Evolutionary conservation across 2,113 vertebrate species (phyloP).

Genomic region (Eptesicus fuscus): DNA sequence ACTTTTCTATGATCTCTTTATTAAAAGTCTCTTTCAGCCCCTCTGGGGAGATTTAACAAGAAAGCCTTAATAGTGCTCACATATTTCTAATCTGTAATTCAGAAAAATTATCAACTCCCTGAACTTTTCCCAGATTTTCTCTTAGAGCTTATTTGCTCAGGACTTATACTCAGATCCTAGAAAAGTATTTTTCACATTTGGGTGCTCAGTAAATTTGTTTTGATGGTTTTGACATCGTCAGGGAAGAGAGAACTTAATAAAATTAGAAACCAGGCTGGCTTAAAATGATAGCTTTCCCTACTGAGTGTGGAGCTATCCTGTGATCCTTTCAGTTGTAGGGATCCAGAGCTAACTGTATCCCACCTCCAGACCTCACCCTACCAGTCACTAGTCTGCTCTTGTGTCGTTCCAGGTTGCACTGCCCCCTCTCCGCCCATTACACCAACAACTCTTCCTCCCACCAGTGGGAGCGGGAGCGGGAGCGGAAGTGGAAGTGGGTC

Average conservation of each 20-base stretch:
- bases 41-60: not conserved
- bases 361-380: not conserved
- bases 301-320: not conserved
- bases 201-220: not conserved
- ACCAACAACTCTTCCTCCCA: constrained; percentile 63
- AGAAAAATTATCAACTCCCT: not conserved
- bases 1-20: not conserved
- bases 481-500: not conserved
- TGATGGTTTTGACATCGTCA: not conserved
- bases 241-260: not conserved
- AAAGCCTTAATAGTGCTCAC: not conserved
- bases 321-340: not conserved
- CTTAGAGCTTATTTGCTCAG: not conserved
- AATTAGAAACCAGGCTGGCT: not conserved
- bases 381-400: not conserved
- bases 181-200: not conserved
- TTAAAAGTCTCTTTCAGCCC: not conserved
- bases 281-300: not conserved
- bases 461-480: constrained; percentile 24
- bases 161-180: not conserved
- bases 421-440: constrained; percentile 25
- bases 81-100: not conserved
- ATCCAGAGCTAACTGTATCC: not conserved
- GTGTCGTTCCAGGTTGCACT: constrained; percentile 72
- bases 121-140: not conserved